These are phyloP conservation scores for Eclectus roratus DNA, from an alignment of 2,113 vertebrate species.

Conservation along the genomic window DNA sequence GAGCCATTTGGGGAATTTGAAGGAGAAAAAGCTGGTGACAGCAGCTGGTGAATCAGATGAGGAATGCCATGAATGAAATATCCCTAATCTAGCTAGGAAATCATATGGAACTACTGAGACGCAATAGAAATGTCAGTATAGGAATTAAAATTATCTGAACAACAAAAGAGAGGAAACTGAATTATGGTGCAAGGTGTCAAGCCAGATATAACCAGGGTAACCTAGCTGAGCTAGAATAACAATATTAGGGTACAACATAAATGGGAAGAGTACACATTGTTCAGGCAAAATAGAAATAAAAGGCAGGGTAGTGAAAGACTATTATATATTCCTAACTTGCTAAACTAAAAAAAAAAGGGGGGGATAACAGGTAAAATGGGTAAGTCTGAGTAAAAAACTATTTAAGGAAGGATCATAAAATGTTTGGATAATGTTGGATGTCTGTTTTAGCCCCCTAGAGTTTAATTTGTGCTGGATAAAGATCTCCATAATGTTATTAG, in stretches of 20 bases:
- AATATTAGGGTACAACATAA: neutral
- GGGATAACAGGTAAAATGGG: neutral
- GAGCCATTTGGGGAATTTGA: neutral
- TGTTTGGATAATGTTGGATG: neutral
- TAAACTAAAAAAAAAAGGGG: neutral
- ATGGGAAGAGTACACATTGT: neutral
- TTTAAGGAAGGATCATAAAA: neutral
- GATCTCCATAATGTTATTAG: slow-evolving; percentile 36
- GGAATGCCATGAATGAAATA: neutral
- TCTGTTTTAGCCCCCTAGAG: slow-evolving; percentile 29
- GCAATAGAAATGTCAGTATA: neutral
- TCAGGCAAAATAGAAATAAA: neutral
- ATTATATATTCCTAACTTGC: neutral
- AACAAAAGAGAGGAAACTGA: neutral
- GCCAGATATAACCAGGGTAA: neutral
- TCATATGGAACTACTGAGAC: neutral
- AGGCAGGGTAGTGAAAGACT: neutral
- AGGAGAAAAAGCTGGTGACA: neutral
- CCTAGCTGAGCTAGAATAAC: neutral
- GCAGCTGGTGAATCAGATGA: neutral
- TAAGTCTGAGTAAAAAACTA: neutral
- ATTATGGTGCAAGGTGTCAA: neutral
- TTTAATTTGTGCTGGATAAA: slow-evolving; percentile 36
- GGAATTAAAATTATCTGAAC: neutral
- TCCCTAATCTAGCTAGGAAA: neutral